Evolutionary conservation across 1,140 invertebrate species (phyloP).

Genomic region (Caenorhabditis briggsae): DNA sequence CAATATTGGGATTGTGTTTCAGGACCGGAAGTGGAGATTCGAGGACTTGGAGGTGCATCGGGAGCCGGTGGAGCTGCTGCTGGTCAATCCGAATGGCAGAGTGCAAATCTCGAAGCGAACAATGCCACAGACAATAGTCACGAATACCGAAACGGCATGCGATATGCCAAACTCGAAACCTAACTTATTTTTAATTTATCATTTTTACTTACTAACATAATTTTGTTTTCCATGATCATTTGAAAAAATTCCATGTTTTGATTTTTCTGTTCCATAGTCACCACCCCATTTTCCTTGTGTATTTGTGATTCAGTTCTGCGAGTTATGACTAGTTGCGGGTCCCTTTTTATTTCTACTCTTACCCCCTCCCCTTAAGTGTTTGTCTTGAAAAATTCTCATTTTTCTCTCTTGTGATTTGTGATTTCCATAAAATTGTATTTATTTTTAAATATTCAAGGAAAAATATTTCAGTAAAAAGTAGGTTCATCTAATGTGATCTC

Average conservation of each 20-base stretch:
- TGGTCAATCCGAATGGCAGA: constrained; percentile 57
- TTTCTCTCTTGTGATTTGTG: not conserved
- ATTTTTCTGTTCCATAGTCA: constrained; percentile 18
- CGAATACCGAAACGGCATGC: constrained; percentile 58
- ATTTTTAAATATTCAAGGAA: not conserved
- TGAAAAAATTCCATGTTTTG: not conserved
- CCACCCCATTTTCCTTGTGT: constrained; percentile 13
- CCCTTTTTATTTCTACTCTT: not conserved
- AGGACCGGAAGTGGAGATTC: constrained; percentile 59
- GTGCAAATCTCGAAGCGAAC: constrained; percentile 19
- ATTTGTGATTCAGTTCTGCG: constrained; percentile 49
- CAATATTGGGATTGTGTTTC: not conserved
- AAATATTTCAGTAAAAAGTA: not conserved
- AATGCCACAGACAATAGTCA: constrained; percentile 3
- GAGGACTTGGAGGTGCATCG: constrained; percentile 51
- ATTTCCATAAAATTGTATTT: not conserved
- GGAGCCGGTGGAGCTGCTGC: not conserved
- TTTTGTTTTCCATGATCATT: not conserved
- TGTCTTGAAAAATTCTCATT: not conserved
- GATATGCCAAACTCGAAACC: constrained; percentile 57
- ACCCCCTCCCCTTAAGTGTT: not conserved
- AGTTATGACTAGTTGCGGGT: constrained; percentile 46
- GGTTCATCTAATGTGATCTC: constrained; percentile 43
- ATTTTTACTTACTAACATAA: not conserved
- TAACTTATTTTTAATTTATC: not conserved